Evolutionary conservation across 2,888 invertebrate species (phyloP).

Genomic region (Galerucella nymphaeae): DNA sequence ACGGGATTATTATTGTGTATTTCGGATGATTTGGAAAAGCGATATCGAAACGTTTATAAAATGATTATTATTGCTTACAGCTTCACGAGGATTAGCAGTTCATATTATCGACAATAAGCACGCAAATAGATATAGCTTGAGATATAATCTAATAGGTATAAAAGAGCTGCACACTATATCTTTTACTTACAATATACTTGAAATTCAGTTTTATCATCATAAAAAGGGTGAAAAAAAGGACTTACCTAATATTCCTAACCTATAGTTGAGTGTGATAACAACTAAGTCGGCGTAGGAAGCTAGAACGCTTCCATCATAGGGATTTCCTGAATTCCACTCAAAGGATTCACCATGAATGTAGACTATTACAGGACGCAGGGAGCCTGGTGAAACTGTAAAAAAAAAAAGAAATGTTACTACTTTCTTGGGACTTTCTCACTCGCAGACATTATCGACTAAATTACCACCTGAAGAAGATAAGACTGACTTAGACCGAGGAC

Average conservation of each 20-base stretch:
- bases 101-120: too few species aligned
- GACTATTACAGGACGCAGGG: slow-evolving; percentile 79
- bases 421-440: too few species aligned
- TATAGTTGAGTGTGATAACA: slow-evolving; percentile 96
- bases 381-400: slow-evolving; percentile 68
- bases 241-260: slow-evolving; percentile 88
- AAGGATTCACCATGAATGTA: slow-evolving; percentile 91
- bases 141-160: too few species aligned
- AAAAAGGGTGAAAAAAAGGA: neutral
- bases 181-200: neutral
- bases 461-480: too few species aligned
- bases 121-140: too few species aligned
- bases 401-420: slow-evolving; percentile 4
- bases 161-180: too few species aligned
- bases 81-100: neutral
- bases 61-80: neutral
- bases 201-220: neutral
- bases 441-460: too few species aligned
- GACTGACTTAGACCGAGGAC: too few species aligned
- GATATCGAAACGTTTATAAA: neutral
- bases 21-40: neutral
- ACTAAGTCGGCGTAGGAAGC: slow-evolving; percentile 92
- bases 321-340: slow-evolving; percentile 96
- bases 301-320: slow-evolving; percentile 95
- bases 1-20: neutral